A percentile compares a stretch with the other conserved stretches of the same genome.
Conservation (phyloP, 2,113 vertebrate genomes). For the Climacteris rufus region DNA sequence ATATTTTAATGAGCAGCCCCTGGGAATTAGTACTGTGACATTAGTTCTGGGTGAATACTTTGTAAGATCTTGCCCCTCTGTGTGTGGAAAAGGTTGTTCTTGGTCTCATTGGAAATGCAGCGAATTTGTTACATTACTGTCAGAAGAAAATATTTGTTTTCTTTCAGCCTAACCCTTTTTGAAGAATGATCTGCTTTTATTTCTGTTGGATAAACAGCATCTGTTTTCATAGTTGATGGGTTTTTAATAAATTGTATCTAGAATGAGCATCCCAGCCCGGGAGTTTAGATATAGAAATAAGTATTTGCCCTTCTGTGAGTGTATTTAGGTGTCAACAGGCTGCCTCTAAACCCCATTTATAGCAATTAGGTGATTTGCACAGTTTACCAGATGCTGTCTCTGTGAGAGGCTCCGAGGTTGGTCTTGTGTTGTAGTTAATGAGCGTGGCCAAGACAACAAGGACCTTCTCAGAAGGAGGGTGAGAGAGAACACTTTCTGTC, state of each 20-base stretch:
- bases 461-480: not conserved
- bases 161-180: not conserved
- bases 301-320: not conserved
- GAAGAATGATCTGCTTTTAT: not conserved
- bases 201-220: not conserved
- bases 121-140: not conserved
- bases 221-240: not conserved
- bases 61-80: not conserved
- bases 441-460: rapidly evolving
- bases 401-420: not conserved
- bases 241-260: not conserved
- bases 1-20: not conserved
- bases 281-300: not conserved
- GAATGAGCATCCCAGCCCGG: not conserved
- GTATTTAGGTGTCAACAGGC: not conserved
- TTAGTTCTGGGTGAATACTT: not conserved
- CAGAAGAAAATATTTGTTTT: not conserved
- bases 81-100: not conserved
- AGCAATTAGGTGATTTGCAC: not conserved
- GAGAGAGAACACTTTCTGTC: rapidly evolving
- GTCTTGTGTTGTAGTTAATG: not conserved
- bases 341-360: not conserved
- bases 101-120: not conserved
- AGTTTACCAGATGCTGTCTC: not conserved
- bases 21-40: not conserved